Percentiles rank a stretch among this genome's conserved stretches.
phyloP scores from a whole-genome alignment of 2,113 vertebrate genomes.

The Ctenomys sociabilis region DNA sequence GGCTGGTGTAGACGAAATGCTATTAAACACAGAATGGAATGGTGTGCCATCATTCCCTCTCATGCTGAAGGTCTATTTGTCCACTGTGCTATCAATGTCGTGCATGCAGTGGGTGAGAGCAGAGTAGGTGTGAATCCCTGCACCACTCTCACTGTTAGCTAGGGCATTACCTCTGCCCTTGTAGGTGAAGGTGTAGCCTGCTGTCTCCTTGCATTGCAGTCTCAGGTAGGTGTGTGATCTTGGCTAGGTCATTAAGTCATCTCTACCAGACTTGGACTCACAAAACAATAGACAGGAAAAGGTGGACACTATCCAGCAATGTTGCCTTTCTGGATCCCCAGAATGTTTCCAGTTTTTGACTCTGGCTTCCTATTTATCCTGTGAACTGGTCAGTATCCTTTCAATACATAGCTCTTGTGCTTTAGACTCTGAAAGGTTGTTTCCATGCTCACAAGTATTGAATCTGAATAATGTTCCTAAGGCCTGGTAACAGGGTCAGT shows the following conservation, averaged over 20 bases:
- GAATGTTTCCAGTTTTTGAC: not conserved
- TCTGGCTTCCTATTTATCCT: not conserved
- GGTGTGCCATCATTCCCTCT: accelerated
- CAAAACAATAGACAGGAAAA: not conserved
- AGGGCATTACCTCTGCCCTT: not conserved
- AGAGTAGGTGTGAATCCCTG: too few relatives aligned
- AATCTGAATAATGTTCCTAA: not conserved
- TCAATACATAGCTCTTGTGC: not conserved
- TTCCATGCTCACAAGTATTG: not conserved
- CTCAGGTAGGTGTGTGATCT: not conserved
- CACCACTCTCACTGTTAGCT: not conserved
- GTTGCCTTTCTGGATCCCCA: not conserved
- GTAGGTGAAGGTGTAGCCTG: not conserved
- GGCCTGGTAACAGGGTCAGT: not conserved
- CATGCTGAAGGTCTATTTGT: not conserved
- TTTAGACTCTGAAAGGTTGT: not conserved
- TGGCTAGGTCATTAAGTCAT: not conserved
- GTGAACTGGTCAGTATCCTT: not conserved
- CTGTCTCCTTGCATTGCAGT: not conserved
- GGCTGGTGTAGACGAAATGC: not conserved
- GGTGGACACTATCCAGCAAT: accelerated
- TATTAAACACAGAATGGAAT: too few relatives aligned
- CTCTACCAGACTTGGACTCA: not conserved
- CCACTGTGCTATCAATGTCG: accelerated
- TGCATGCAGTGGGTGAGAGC: accelerated